phyloP scores from a whole-genome alignment of 2,888 invertebrate species.

The Chrysotoxum bicinctum region DNA sequence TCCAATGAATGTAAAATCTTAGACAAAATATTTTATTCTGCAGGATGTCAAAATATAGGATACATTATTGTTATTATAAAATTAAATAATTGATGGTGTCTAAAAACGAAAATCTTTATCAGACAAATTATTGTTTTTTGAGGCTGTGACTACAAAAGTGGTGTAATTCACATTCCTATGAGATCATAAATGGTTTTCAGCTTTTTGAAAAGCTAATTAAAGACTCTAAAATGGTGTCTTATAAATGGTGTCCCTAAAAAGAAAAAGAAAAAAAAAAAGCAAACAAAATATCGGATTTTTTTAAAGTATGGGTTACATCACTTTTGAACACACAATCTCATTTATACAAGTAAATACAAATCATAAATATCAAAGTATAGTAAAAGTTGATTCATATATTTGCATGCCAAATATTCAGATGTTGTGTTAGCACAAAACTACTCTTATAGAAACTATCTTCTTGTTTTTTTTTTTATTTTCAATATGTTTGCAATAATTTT shows the following conservation, averaged over 20 bases:
- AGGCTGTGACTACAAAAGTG: background rate
- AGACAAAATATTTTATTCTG: constrained; percentile 36
- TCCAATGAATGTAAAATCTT: constrained; percentile 40
- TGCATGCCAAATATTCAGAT: constrained; percentile 61
- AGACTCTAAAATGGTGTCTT: background rate
- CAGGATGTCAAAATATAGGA: constrained; percentile 42
- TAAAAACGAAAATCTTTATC: constrained; percentile 44
- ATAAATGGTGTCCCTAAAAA: background rate
- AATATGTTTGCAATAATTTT: constrained; percentile 58
- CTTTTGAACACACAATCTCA: background rate
- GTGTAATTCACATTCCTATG: background rate
- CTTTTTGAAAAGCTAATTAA: background rate
- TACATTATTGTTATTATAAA: constrained; percentile 19
- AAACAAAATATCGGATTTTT: background rate
- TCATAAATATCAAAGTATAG: constrained; percentile 29
- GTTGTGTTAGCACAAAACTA: constrained; percentile 68
- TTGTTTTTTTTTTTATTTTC: constrained; percentile 15
- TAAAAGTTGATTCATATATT: constrained; percentile 47
- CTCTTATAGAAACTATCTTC: constrained; percentile 38
- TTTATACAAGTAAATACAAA: constrained; percentile 44
- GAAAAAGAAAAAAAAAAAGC: background rate
- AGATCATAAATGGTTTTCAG: background rate
- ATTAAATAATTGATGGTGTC: constrained; percentile 52
- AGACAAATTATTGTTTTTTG: constrained; percentile 5
- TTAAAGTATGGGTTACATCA: background rate